Evolutionary conservation across 1,140 invertebrate genomes (phyloP), one percentile per base, ranked within the genome.

Genomic region (Ditylenchus dipsaci): DNA sequence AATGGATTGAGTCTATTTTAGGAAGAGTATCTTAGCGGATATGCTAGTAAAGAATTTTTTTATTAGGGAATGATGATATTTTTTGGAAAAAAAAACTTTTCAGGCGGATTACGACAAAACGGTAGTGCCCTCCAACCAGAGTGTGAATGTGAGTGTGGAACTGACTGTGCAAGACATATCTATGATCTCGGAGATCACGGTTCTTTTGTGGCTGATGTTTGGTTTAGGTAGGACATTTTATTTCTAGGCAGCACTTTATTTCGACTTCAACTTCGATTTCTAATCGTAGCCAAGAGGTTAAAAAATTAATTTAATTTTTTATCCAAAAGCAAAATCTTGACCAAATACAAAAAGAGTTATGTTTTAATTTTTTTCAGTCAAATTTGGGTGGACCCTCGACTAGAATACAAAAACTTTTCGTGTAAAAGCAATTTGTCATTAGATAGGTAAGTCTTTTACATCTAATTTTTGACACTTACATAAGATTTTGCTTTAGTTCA

Each of bases 141-240:
- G 74, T 26, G 81, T 81, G 17, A 21, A 53, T 23, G 79, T 81
- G 1, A 73, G 64, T 57, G 81, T 81, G 9, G 79, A 81, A 59
- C 23, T 81, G 33, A 81, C 81, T 47, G 75, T 81, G 11, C 79
- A 78, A 38, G 68, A 73, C 66, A 49, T 53, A 19, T 30, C 29
- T 11, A 38, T 53, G 49, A 21, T 53, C 49, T 53, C 23, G 3
- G 80, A 82, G 63, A 83, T 82, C 49, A 76, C 81, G 72, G 73
- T 56, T 82, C 79, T 3, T 82, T 82, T 56, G 69, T 82, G 42
- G 79, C 82, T 19, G 80, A 82, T 65, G 79, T 83, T 11, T 83
- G 81, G 81, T 82, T 83, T 11, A 38, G 33, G 33, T 38, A 11
- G 33, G 33, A 11, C 3, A 11, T 38, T 5, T 3, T 11, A 38